Evolutionary conservation across 2,888 invertebrate species (phyloP).

Genomic region (Argyresthia albistria): DNA sequence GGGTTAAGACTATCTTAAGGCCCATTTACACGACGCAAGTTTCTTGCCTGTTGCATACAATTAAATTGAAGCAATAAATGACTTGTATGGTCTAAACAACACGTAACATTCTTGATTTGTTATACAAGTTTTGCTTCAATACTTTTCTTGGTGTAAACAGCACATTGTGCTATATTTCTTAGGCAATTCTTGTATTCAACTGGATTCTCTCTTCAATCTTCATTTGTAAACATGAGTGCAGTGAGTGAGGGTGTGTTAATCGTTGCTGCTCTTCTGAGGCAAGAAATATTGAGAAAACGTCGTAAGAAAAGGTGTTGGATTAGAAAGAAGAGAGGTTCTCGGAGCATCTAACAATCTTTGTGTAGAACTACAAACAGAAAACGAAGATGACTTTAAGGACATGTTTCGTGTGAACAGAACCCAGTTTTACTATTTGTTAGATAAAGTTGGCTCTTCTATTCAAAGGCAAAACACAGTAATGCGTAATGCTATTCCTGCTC

Average conservation of each 20-base stretch:
- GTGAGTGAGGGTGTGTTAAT: conserved; percentile 1
- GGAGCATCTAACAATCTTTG: too few species aligned
- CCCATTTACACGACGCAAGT: neutral
- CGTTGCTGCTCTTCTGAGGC: conserved; percentile 1
- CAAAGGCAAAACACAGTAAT: conserved; percentile 1
- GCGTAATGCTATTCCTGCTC: neutral
- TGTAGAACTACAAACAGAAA: neutral
- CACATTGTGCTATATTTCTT: too few species aligned
- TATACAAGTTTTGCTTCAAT: neutral
- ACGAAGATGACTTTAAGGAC: neutral
- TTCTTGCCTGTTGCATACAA: neutral
- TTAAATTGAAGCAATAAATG: too few species aligned
- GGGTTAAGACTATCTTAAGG: too few species aligned
- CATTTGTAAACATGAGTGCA: neutral
- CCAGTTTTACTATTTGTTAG: neutral
- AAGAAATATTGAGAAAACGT: conserved; percentile 3
- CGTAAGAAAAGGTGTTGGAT: conserved; percentile 2
- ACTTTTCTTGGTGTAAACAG: neutral
- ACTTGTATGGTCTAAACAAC: neutral
- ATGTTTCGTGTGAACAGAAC: neutral
- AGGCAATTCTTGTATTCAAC: too few species aligned
- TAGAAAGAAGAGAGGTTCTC: neutral
- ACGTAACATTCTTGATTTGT: neutral
- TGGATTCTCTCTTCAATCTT: too few species aligned
- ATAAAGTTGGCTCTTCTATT: neutral